A percentile compares a stretch with the other conserved stretches of the same genome.
phyloP scores from a whole-genome alignment of 2,888 invertebrate species.

The Rhogogaster chlorosoma region DNA sequence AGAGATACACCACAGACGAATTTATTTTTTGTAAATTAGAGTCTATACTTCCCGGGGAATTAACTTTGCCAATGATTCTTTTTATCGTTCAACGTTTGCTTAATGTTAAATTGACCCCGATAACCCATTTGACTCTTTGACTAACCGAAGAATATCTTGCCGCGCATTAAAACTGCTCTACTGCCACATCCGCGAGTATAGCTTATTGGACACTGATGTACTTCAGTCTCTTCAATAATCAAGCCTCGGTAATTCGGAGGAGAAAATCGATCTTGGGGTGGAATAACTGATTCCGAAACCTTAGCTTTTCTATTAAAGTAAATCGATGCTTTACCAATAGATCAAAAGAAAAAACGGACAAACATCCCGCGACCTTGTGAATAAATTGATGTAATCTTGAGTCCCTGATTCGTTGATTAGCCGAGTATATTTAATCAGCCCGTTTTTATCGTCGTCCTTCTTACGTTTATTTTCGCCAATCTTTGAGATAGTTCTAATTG shows the following conservation, averaged over 20 bases:
- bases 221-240: constrained; percentile 1
- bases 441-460: background rate
- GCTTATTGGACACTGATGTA: background rate
- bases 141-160: background rate
- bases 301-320: constrained; percentile 3
- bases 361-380: background rate
- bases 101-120: constrained; percentile 1
- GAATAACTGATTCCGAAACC: constrained; percentile 30
- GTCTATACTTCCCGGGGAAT: background rate
- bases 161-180: background rate
- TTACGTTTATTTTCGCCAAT: background rate
- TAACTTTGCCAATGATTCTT: background rate
- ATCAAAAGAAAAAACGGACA: constrained; percentile 5
- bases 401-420: background rate
- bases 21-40: background rate
- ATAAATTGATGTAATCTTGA: background rate
- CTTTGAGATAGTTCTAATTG: background rate
- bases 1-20: background rate
- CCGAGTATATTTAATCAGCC: background rate
- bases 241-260: background rate
- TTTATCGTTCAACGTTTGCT: background rate
- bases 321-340: constrained; percentile 25
- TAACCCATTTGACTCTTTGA: background rate
- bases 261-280: constrained; percentile 19
- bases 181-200: background rate